Evolutionary conservation across 1,140 invertebrate genomes (phyloP).

Genomic region (Sitobion miscanthi): DNA sequence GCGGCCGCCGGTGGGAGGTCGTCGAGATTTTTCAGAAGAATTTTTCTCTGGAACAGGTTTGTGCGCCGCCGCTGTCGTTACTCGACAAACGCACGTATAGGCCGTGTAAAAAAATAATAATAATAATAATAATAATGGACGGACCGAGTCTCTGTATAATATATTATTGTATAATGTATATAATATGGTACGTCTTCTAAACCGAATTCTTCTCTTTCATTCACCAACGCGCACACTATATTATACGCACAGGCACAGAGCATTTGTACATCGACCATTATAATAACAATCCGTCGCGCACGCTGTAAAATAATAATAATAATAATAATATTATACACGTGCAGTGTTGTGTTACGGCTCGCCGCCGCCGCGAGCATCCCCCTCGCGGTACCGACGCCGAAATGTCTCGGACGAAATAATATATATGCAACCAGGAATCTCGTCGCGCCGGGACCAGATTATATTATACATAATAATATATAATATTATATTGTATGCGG

Average conservation of each 20-base stretch:
- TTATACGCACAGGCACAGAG: background rate
- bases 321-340: conserved; percentile 12
- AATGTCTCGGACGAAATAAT: conserved; percentile 32
- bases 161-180: background rate
- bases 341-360: background rate
- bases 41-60: conserved; percentile 56
- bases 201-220: conserved; percentile 41
- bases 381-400: background rate
- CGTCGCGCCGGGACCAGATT: background rate
- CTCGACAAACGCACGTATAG: conserved; percentile 49
- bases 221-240: conserved; percentile 26
- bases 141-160: background rate
- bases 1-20: conserved; percentile 54
- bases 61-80: conserved; percentile 39
- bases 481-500: background rate
- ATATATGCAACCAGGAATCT: background rate
- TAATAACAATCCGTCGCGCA: conserved; percentile 27
- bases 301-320: conserved; percentile 24
- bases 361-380: background rate
- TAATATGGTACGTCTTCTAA: background rate
- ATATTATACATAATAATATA: background rate
- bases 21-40: conserved; percentile 54
- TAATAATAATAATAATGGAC: conserved; percentile 49
- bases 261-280: background rate
- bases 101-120: conserved; percentile 49